These are phyloP conservation scores for Argopecten irradians DNA, from an alignment of 1,140 invertebrate species.

Conservation along the genomic window DNA sequence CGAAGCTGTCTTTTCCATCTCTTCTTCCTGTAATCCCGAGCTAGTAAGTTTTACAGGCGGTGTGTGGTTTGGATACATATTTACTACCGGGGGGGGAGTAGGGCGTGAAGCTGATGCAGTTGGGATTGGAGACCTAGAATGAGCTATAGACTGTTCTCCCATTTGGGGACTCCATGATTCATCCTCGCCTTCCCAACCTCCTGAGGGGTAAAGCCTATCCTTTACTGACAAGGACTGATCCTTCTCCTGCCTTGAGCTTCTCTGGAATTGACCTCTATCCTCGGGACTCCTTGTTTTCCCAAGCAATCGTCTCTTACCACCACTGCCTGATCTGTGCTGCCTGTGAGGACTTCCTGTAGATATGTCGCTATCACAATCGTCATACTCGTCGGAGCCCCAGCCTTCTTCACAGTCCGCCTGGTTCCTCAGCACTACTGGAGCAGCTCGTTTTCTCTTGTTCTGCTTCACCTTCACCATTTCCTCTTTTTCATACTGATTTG, in stretches of 20 bases:
- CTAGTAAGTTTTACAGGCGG: background rate
- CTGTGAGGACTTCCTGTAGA: background rate
- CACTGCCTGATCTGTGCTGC: background rate
- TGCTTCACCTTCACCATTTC: background rate
- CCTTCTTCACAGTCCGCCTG: constrained; percentile 32
- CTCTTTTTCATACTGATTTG: background rate
- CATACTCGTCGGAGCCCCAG: constrained; percentile 45
- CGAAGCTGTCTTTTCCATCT: constrained; percentile 9
- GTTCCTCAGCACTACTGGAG: constrained; percentile 40
- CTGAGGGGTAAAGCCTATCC: background rate
- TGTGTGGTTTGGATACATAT: background rate
- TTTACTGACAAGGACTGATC: background rate
- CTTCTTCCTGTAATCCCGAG: background rate
- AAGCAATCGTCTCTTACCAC: background rate
- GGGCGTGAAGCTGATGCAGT: background rate
- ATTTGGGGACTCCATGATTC: background rate
- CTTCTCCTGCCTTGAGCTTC: background rate
- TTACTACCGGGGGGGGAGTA: background rate
- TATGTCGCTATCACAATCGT: constrained; percentile 25
- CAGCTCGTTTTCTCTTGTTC: constrained; percentile 49
- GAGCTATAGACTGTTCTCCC: background rate
- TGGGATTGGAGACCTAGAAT: background rate
- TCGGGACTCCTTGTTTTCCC: background rate
- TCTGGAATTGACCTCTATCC: background rate
- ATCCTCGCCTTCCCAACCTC: background rate